Base-by-base conservation (phyloP, 2,888 invertebrate genomes). In the Drosophila silvestris region DNA sequence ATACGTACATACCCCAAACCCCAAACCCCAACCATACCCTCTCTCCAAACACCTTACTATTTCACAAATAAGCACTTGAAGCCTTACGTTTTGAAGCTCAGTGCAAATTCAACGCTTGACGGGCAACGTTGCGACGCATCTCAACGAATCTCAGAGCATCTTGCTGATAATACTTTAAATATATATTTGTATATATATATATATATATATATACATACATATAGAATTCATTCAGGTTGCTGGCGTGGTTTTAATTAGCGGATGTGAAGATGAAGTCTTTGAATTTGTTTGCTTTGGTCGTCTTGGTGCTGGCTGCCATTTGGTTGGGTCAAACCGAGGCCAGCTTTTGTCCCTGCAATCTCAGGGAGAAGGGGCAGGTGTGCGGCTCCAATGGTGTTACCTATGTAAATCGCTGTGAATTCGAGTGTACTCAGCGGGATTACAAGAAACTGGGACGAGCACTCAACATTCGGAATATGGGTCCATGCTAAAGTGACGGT, bases 321-420 rank as follows among this genome's bases (percentile, higher is more conserved):
- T 66, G 90, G 61, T 33, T 85, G 37, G 67, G 67, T 30, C 61
- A 74, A 9, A 61, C 86, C 26, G 83, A 91, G 75, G 92, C 84
- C 37, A 85, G 83, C 59, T 91, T 96, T 93, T 98, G 98, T 94
- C 96, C 97, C 84, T 98, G 98, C 93, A 96, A 96, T 60, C 96
- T 96, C 93, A 96, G 95, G 59, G 80, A 85, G n/a, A 97, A 97
- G 92, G 97, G 96, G 92, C 97, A 97, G 32, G 97, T 99, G 75
- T 99, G 99, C 94, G 98, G 98, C 58, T 96, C 97, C 92, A 97
- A 98, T 93, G 97, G 97, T 63, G 95, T 98, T 80, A 97, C 98
- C 41, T 99, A 97, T 94, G 98, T 97, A 93, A 98, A 98, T 80
- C 98, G 98, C 7, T 99, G 99, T 93, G 97, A 97, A 94, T 99